phyloP scores from a whole-genome alignment of 2,888 invertebrate genomes.

The Melanchra persicariae region DNA sequence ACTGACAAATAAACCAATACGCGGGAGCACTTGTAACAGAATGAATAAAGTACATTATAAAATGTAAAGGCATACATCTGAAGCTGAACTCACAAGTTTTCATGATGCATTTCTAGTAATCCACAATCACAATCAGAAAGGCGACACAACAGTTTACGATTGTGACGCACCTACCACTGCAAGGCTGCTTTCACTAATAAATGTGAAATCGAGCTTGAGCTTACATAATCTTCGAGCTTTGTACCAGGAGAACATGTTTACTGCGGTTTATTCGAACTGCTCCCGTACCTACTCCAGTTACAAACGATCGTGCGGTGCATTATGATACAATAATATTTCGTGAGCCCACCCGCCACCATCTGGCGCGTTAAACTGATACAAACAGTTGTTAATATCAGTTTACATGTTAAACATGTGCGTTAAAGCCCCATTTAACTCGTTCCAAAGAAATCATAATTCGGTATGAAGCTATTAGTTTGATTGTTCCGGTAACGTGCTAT shows the following conservation, averaged over 20 bases:
- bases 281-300: not conserved
- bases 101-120: not conserved
- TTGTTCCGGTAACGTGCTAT: constrained; percentile 23
- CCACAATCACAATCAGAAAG: not conserved
- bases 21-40: not conserved
- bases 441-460: constrained; percentile 30
- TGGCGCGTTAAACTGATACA: constrained; percentile 32
- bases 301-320: not conserved
- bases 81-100: not conserved
- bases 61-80: no score
- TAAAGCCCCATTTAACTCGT: constrained; percentile 27
- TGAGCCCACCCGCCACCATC: constrained; percentile 29
- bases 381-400: constrained; percentile 45
- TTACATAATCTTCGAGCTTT: not conserved
- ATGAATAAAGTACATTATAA: not conserved
- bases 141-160: not conserved
- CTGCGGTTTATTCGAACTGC: not conserved
- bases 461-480: constrained; percentile 25
- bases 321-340: constrained; percentile 26
- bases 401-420: constrained; percentile 42
- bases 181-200: not conserved
- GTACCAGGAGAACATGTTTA: constrained; percentile 15
- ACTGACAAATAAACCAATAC: no score
- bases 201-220: not conserved
- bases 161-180: no score